A percentile compares a stretch with the other conserved stretches of the same genome.
phyloP scores from a whole-genome alignment of 2,888 invertebrate genomes.

The Drosophila helvetica region DNA sequence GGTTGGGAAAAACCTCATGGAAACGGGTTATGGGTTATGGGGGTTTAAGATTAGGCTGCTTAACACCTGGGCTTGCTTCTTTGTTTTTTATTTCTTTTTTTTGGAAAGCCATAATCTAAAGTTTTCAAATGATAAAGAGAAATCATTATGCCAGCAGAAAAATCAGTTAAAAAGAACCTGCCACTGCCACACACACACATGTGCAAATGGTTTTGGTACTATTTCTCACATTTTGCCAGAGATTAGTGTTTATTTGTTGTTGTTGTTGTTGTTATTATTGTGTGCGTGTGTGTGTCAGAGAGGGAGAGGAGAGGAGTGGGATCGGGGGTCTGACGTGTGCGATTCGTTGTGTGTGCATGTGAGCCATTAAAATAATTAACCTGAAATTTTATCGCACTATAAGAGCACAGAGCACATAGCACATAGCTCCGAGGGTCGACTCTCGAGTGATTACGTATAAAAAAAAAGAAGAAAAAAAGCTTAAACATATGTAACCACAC shows the following conservation, averaged over 20 bases:
- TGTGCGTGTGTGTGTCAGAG: too few relatives aligned
- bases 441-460: slow-evolving; percentile 45
- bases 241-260: slow-evolving; percentile 11
- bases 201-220: not conserved
- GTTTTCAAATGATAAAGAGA: not conserved
- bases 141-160: not conserved
- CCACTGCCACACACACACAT: not conserved
- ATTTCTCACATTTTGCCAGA: slow-evolving; percentile 1
- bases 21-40: slow-evolving; percentile 20
- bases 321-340: not conserved
- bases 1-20: slow-evolving; percentile 7
- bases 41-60: not conserved
- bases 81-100: not conserved
- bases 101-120: not conserved
- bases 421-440: slow-evolving; percentile 23
- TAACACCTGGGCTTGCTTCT: not conserved
- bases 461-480: slow-evolving; percentile 15
- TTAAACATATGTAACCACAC: not conserved
- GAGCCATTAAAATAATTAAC: slow-evolving; percentile 63
- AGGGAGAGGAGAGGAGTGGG: not conserved
- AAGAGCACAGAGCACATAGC: slow-evolving; percentile 25
- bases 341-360: slow-evolving; percentile 42
- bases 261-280: not conserved
- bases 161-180: not conserved
- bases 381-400: slow-evolving; percentile 58